These are phyloP conservation scores for Cheilinus undulatus DNA, from an alignment of 2,113 vertebrate species.

Conservation along the genomic window DNA sequence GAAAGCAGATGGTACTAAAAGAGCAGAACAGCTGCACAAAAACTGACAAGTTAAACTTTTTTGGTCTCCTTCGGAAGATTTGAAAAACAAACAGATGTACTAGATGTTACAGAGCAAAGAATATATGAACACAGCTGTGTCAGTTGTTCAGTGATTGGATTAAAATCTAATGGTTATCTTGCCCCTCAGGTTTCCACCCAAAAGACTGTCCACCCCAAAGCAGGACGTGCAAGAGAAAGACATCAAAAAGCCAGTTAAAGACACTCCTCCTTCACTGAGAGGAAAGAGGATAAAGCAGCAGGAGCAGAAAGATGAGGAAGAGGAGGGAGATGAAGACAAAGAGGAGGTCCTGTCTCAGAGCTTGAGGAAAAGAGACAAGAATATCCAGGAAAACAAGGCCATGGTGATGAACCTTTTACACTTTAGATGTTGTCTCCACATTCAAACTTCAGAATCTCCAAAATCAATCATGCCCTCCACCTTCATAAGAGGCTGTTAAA, in stretches of 20 bases:
- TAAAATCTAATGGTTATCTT: background rate
- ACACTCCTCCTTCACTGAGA: conserved; percentile 24
- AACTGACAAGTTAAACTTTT: no score
- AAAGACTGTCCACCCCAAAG: conserved; percentile 78
- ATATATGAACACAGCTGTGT: background rate
- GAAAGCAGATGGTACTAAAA: no score
- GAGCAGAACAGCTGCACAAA: no score
- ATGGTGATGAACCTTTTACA: conserved; percentile 83
- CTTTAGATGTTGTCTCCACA: background rate
- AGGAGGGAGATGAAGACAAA: conserved; percentile 49
- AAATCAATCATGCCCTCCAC: background rate
- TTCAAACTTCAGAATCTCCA: background rate
- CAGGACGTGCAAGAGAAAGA: conserved; percentile 34
- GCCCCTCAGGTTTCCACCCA: conserved; percentile 86
- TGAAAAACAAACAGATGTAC: no score
- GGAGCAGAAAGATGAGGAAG: conserved; percentile 41
- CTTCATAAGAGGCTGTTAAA: background rate
- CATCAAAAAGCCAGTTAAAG: conserved; percentile 28
- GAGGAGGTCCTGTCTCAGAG: conserved; percentile 78
- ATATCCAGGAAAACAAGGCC: conserved; percentile 98
- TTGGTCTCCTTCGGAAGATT: no score
- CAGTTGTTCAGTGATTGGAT: background rate
- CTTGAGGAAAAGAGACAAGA: conserved; percentile 90
- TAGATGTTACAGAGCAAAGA: no score
- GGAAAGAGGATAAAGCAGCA: conserved; percentile 31